Conservation (phyloP, 2,113 vertebrate genomes). For the Odocoileus hemionus region DNA sequence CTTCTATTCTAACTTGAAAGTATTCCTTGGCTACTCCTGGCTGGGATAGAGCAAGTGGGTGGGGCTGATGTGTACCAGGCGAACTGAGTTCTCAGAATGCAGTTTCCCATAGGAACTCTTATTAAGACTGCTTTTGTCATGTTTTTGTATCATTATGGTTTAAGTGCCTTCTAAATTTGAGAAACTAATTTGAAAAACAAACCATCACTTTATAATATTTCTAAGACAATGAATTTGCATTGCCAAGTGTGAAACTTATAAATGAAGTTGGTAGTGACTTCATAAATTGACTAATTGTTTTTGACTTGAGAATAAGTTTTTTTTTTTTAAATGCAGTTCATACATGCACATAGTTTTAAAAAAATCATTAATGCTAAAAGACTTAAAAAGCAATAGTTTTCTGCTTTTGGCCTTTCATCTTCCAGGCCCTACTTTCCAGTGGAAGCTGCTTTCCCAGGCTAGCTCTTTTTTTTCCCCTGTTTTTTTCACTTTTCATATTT, state of each 20-base stretch:
- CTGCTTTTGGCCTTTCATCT: not conserved
- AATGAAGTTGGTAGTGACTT: constrained; percentile 9
- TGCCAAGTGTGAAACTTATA: constrained; percentile 19
- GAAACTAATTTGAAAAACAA: not conserved
- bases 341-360: not conserved
- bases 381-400: not conserved
- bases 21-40: not conserved
- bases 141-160: not conserved
- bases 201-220: not conserved
- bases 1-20: not conserved
- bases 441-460: not conserved
- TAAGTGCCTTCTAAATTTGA: not conserved
- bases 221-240: constrained; percentile 3
- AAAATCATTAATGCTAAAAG: not conserved
- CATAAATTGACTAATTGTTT: not conserved
- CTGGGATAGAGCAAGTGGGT: not conserved
- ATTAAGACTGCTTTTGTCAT: not conserved
- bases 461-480: not conserved
- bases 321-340: constrained; percentile 21
- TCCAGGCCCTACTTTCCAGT: not conserved
- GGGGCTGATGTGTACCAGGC: not conserved
- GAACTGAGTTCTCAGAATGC: not conserved
- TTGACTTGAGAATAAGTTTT: constrained; percentile 4
- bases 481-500: constrained; percentile 21
- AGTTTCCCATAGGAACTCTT: not conserved